Evolutionary conservation across 2,888 invertebrate species (phyloP).

Genomic region (Sussaba pulchella): DNA sequence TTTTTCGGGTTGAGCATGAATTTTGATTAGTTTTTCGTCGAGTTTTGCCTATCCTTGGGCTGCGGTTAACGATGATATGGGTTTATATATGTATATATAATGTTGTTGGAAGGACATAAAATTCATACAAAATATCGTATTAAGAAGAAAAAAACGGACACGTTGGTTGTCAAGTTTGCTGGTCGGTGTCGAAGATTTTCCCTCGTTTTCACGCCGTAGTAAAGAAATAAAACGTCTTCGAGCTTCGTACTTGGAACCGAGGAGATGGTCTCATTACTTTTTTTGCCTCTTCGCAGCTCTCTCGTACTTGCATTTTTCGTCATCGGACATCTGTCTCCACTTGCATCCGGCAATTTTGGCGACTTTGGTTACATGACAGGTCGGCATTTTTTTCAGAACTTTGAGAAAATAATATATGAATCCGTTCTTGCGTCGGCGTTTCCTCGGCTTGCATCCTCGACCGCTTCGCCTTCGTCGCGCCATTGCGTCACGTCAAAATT

Average conservation of each 20-base stretch:
- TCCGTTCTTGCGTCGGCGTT: slow-evolving; percentile 69
- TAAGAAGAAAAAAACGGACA: not conserved
- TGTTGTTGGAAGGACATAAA: not conserved
- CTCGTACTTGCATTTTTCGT: slow-evolving; percentile 71
- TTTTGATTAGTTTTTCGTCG: not conserved
- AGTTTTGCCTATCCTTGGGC: not conserved
- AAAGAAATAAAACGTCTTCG: not conserved
- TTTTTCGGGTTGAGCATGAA: too few relatives aligned
- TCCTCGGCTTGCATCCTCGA: slow-evolving; percentile 31
- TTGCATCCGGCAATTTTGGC: slow-evolving; percentile 72
- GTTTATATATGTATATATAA: slow-evolving; percentile 12
- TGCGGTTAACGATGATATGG: not conserved
- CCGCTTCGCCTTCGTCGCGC: slow-evolving; percentile 48
- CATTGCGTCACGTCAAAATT: slow-evolving; percentile 43
- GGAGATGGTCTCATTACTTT: not conserved
- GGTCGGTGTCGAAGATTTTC: slow-evolving; percentile 1
- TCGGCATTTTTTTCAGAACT: slow-evolving; percentile 70
- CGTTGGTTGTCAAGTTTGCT: not conserved
- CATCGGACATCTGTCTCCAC: slow-evolving; percentile 72
- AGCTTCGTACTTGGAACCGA: not conserved
- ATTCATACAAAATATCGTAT: slow-evolving; percentile 7
- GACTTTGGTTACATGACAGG: slow-evolving; percentile 71
- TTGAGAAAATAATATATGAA: slow-evolving; percentile 72
- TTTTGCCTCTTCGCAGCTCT: slow-evolving; percentile 57
- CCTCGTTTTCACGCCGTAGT: not conserved